Percentiles rank a stretch among this genome's conserved stretches.
Conservation (phyloP, 37 sponge, comb jelly and placozoan genomes). For the Bolinopsis microptera region DNA sequence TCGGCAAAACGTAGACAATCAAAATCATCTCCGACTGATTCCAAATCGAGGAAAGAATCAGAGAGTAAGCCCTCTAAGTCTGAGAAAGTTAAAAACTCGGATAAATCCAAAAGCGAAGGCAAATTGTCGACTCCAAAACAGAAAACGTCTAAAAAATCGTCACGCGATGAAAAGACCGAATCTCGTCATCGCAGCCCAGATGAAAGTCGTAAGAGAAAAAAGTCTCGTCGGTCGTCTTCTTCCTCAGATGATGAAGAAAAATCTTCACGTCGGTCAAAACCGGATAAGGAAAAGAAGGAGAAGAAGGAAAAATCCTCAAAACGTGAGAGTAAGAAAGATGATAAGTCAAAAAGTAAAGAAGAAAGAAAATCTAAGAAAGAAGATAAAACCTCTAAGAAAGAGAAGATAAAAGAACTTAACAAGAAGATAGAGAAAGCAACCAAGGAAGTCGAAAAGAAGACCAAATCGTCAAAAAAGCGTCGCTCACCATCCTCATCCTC, state of each 20-base stretch:
- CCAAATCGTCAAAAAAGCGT: background rate
- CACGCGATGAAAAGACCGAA: background rate
- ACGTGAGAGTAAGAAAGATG: background rate
- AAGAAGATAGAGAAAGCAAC: slow-evolving; percentile 48
- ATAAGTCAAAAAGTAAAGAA: background rate
- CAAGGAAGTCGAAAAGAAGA: background rate
- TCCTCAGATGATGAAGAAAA: slow-evolving; percentile 21
- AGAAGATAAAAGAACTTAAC: slow-evolving; percentile 9
- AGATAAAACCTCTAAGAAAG: background rate
- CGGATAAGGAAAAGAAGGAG: background rate
- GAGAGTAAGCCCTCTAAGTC: background rate
- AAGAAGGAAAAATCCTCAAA: background rate
- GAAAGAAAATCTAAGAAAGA: background rate
- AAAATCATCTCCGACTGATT: background rate
- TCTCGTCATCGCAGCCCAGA: background rate
- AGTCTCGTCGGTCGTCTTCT: background rate
- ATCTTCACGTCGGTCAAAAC: background rate
- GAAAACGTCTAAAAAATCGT: slow-evolving; percentile 5
- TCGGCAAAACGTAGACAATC: background rate
- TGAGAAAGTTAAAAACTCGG: background rate
- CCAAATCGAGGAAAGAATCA: background rate
- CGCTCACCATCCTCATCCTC: background rate
- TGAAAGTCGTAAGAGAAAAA: slow-evolving; percentile 8
- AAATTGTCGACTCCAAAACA: background rate
- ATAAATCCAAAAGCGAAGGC: background rate